Percentiles rank a stretch among this genome's conserved stretches.
phyloP scores from a whole-genome alignment of 2,888 invertebrate genomes.

The Carabus problematicus region DNA sequence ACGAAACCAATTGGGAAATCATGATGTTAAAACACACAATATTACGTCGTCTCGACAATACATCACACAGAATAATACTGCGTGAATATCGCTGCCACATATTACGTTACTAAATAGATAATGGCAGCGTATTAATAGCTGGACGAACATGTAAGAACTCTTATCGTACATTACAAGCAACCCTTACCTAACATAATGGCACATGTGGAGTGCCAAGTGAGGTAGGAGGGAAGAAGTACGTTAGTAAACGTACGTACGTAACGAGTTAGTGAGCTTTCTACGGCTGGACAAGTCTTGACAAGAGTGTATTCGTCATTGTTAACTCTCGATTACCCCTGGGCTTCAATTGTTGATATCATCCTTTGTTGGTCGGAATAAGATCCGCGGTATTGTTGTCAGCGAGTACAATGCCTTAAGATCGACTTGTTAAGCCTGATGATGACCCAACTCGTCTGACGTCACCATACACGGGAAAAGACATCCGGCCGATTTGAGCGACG shows the following conservation, averaged over 20 bases:
- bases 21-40: slow-evolving; percentile 3
- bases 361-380: slow-evolving; percentile 54
- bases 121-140: neutral
- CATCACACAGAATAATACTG: slow-evolving; percentile 13
- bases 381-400: slow-evolving; percentile 42
- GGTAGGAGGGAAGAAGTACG: too few species aligned
- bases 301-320: slow-evolving; percentile 50
- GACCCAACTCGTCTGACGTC: neutral
- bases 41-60: neutral
- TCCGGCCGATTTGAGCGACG: neutral
- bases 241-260: too few species aligned
- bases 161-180: too few species aligned
- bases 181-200: too few species aligned
- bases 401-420: slow-evolving; percentile 27
- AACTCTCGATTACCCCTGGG: slow-evolving; percentile 56
- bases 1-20: slow-evolving; percentile 16
- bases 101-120: neutral
- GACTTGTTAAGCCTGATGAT: slow-evolving; percentile 31
- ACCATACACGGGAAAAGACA: slow-evolving; percentile 2
- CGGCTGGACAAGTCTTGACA: neutral
- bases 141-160: too few species aligned
- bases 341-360: slow-evolving; percentile 56
- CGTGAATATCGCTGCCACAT: slow-evolving; percentile 4
- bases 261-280: too few species aligned
- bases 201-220: too few species aligned